Evolutionary conservation across 2,113 vertebrate species (phyloP), one percentile per base, ranked within the genome.

Genomic region (Mugil cephalus): DNA sequence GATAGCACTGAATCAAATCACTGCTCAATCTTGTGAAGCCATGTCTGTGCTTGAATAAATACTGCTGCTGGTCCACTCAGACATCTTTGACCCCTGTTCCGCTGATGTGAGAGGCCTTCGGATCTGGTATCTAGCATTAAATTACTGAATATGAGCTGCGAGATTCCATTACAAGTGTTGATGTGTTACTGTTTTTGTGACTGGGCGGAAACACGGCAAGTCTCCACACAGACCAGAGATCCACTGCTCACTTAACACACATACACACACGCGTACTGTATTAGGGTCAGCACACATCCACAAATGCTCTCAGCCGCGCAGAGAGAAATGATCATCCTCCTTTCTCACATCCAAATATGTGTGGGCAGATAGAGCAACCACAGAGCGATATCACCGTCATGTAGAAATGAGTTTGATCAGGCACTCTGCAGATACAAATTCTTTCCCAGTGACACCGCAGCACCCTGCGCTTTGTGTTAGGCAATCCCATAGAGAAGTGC

Each of bases 401-500:
- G 58, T 58, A n/a, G 30, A 40, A 50, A 74, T 61, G 21, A 65
- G 54, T 3, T 50, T 68, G 21, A 79, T 72, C 30, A 43, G 45
- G 64, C 7, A 7, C 51, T 56, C 40, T 69, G 30, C 39, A 48
- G 52, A 65, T 58, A 42, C 34, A 53, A 46, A 69, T 66, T 60
- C 18, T 62, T 45, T 72, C 42, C 54, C 24, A 30, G 24, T 5
- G 24, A 30, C 24, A 30, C 24, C 24, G 24, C 24, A 30, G 24
- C 24, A 7, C 21, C 1, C 48, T 30, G 7, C 2, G 15, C 42
- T 51, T 21, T 18, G 4, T 67, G 48, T 62, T 53, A 69, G 69
- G 51, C 42, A 79, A 61, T 80, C 69, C 36, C 10, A 42, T 45
- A 30, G 34, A 66, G 35, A 71, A 74, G 39, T 38, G 67, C 62